Base-by-base conservation (phyloP, 2,113 vertebrate species). In the Stigmatopora argus region DNA sequence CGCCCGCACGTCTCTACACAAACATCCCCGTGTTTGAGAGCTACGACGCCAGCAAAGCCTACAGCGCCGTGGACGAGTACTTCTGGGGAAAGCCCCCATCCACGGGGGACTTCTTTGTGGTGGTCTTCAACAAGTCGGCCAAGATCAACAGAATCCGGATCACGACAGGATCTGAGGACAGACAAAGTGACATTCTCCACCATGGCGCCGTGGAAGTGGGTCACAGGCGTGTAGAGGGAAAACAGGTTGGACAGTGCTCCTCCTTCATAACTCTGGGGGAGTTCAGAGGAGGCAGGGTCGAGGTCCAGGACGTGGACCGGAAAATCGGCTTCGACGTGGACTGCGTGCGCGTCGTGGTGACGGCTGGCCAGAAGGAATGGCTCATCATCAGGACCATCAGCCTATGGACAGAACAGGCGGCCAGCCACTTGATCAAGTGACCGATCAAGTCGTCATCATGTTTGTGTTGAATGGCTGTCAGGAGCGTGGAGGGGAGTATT, bases 1-100 rank as follows among this genome's bases (percentile, higher is more conserved):
- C 97, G 3, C 94, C 96, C 59, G 95, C 95, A 69, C 93, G 86
- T 60, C 78, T 96, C 10, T 90, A 92, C 65, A 97, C 95, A 5
- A 96, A 94, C 69, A 97, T 97, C 83, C 94, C 94, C 72, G 94
- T 96, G 63, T 97, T 97, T 80, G 95, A 97, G 82, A 94, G 91
- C 83, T 97, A 97, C 13, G 94, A 94, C 13, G 92, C 93, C 57
- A 91, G 92, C 78, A 97, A 95, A 81, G 95, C 94, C 15, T 97
- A 97, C 65, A 96, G 95, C 74, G 56, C 57, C 45, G 90, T 92
- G 35, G 95, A 97, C 59, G 95, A 96, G 49, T 97, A 97, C 65
- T 97, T 97, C 74, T 97, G 95, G 95, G 94, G 94, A 0, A 98
- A 98, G 79, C 86, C 95, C 56, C 94, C 95, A 17, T 93, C 91